Percentiles rank a stretch among this genome's conserved stretches.
Evolutionary conservation across 2,113 vertebrate species (phyloP).

Genomic region (Saccopteryx bilineata): DNA sequence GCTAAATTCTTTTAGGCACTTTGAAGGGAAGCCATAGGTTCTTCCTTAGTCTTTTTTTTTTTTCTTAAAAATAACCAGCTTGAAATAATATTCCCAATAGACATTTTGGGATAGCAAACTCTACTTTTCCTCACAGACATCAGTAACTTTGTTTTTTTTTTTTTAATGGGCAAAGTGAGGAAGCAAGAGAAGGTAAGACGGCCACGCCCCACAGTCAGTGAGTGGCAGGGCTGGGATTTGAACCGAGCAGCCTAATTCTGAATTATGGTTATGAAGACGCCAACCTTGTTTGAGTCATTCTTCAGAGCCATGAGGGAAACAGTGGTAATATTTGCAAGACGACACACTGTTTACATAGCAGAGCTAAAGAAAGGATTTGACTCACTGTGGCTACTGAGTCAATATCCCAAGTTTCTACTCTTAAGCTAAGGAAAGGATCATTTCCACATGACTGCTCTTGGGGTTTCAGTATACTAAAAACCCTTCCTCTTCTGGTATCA

Average conservation of each 20-base stretch:
- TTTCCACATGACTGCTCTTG: conserved; percentile 37
- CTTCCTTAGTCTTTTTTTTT: background rate
- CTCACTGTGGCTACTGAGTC: background rate
- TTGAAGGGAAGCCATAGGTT: background rate
- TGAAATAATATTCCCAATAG: background rate
- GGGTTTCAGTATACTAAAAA: background rate
- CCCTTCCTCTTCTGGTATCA: background rate
- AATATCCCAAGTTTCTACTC: background rate
- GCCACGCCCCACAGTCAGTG: no score
- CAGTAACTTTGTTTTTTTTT: background rate
- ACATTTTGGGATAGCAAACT: no score
- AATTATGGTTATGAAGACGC: background rate
- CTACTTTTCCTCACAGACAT: background rate
- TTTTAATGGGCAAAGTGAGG: background rate
- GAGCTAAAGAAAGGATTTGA: background rate
- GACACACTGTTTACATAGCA: background rate
- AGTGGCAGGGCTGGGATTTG: background rate
- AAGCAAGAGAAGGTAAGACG: background rate
- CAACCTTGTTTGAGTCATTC: background rate
- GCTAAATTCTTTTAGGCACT: no score
- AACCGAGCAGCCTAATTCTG: background rate
- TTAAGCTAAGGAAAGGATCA: background rate
- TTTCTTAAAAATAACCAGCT: background rate
- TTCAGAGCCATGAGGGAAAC: background rate
- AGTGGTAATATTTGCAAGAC: background rate